Evolutionary conservation across 2,888 invertebrate genomes (phyloP).

Genomic region (Dinocampus coccinellae): DNA sequence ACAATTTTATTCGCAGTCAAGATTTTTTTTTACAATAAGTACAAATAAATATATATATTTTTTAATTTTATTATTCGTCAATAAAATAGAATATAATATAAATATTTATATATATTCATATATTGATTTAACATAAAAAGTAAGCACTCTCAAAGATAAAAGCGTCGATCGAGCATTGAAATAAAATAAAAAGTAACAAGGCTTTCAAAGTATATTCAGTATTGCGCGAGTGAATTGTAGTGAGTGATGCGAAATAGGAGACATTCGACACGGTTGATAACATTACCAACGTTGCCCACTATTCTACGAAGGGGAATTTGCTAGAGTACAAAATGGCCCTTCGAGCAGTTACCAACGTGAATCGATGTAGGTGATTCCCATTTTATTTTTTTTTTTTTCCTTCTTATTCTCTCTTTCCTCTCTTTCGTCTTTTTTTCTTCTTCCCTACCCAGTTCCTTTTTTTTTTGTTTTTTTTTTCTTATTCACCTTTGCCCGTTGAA

Average conservation of each 20-base stretch:
- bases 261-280: slow-evolving; percentile 27
- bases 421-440: neutral
- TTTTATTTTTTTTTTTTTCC: neutral
- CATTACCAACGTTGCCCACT: slow-evolving; percentile 4
- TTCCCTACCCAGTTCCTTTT: too few relatives aligned
- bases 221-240: neutral
- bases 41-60: neutral
- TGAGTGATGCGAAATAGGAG: neutral
- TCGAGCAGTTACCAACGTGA: slow-evolving; percentile 15
- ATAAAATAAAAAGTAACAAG: neutral
- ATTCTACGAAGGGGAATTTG: slow-evolving; percentile 4
- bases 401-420: neutral
- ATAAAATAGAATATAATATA: neutral
- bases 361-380: slow-evolving; percentile 28
- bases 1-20: neutral
- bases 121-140: neutral
- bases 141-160: too few relatives aligned
- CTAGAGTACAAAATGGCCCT: slow-evolving; percentile 23
- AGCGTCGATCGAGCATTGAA: neutral
- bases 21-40: neutral
- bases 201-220: slow-evolving; percentile 11
- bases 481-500: slow-evolving; percentile 7
- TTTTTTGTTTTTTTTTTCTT: slow-evolving; percentile 5
- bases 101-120: neutral
- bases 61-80: neutral